phyloP scores from a whole-genome alignment of 2,113 vertebrate genomes.

The Triplophysa siluroides region DNA sequence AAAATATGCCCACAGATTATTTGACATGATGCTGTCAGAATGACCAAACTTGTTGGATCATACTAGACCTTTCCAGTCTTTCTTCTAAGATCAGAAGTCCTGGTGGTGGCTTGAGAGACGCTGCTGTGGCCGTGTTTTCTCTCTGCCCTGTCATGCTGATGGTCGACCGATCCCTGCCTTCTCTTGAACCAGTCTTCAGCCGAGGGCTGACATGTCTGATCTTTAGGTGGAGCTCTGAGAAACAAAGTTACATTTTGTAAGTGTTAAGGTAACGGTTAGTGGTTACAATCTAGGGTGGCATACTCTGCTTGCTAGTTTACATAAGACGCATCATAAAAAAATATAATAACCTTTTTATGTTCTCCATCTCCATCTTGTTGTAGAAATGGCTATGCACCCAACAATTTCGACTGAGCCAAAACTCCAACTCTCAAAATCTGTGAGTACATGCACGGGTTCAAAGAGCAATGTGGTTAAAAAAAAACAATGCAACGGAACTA shows the following conservation, averaged over 20 bases:
- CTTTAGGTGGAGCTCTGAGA: slow-evolving; percentile 55
- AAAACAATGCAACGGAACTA: not conserved
- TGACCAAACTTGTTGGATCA: not conserved
- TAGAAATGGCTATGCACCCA: slow-evolving; percentile 22
- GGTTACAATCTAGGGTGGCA: not conserved
- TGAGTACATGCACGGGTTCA: slow-evolving; percentile 1
- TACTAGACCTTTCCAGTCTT: slow-evolving; percentile 57
- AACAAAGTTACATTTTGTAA: not conserved
- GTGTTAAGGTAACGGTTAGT: too few species aligned
- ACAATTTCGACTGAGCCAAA: not conserved
- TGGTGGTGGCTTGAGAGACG: slow-evolving; percentile 43
- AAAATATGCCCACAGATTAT: not conserved
- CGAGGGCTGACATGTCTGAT: not conserved
- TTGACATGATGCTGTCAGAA: not conserved
- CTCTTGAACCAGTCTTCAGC: slow-evolving; percentile 40
- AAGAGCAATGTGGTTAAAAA: not conserved
- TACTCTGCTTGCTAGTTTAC: not conserved
- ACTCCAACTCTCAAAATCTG: slow-evolving; percentile 22
- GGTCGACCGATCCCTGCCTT: slow-evolving; percentile 49
- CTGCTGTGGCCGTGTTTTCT: slow-evolving; percentile 54
- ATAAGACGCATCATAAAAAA: not conserved
- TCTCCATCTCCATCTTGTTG: slow-evolving; percentile 9
- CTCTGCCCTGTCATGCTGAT: slow-evolving; percentile 5
- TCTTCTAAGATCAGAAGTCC: slow-evolving; percentile 20
- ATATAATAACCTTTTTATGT: slow-evolving; percentile 15